These are phyloP conservation scores for Erpetoichthys calabaricus DNA, from an alignment of 2,797 vertebrate species.

Conservation along the genomic window DNA sequence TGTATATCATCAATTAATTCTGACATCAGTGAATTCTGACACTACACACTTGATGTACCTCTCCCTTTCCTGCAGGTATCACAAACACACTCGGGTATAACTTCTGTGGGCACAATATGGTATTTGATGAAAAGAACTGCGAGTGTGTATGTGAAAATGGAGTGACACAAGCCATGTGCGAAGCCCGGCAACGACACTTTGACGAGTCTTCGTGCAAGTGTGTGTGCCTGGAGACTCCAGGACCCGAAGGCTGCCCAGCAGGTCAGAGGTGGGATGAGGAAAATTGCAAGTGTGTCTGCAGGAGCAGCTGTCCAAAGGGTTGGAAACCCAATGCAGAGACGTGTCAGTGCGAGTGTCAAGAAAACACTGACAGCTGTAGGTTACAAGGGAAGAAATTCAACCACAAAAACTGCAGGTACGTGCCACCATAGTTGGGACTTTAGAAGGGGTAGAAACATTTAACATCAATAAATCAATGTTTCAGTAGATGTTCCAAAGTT, in stretches of 20 bases:
- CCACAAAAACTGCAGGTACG: conserved; percentile 46
- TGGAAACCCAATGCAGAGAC: conserved; percentile 49
- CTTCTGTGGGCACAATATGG: conserved; percentile 48
- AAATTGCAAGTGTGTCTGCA: conserved; percentile 48
- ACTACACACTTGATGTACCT: too few species aligned
- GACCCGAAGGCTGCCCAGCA: conserved; percentile 33
- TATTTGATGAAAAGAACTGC: conserved; percentile 45
- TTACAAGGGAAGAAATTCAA: conserved; percentile 51
- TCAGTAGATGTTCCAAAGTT: too few species aligned
- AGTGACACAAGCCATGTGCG: neutral
- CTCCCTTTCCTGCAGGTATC: too few species aligned
- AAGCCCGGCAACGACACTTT: conserved; percentile 9
- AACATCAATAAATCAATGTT: neutral
- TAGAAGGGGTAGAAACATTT: neutral
- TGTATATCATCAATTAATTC: too few species aligned
- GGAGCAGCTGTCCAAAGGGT: conserved; percentile 33
- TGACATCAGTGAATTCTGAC: too few species aligned
- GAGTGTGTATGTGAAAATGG: conserved; percentile 17
- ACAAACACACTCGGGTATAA: too few species aligned
- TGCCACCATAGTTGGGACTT: neutral
- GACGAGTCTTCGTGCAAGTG: conserved; percentile 37
- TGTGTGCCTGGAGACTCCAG: conserved; percentile 37
- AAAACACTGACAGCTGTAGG: conserved; percentile 42
- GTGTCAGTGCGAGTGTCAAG: conserved; percentile 51
- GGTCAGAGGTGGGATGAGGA: conserved; percentile 48